These are phyloP conservation scores for Drosophila vallismaia DNA, from an alignment of 2,888 invertebrate genomes.

Conservation along the genomic window DNA sequence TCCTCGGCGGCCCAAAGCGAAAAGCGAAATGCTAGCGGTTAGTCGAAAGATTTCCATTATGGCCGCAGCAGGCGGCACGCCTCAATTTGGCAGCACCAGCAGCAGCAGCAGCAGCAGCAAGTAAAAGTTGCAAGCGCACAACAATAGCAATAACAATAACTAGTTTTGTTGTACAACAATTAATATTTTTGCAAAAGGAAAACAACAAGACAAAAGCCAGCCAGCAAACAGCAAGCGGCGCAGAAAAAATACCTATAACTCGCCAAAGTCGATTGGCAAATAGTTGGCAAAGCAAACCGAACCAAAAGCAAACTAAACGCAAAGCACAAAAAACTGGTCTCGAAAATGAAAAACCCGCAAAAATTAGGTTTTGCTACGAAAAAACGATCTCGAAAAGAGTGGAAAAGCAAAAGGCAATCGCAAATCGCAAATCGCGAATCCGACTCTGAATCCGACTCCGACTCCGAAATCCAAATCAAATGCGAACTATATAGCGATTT, in stretches of 20 bases:
- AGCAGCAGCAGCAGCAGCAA: slow-evolving; percentile 35
- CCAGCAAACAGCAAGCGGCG: slow-evolving; percentile 29
- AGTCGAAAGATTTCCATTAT: slow-evolving; percentile 62
- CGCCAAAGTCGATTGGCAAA: slow-evolving; percentile 69
- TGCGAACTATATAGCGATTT: slow-evolving; percentile 15
- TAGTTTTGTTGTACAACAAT: slow-evolving; percentile 65
- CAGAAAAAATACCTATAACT: slow-evolving; percentile 53
- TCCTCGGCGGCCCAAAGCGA: slow-evolving; percentile 52
- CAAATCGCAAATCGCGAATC: too few relatives aligned
- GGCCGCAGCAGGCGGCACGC: slow-evolving; percentile 67
- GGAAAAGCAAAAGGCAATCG: slow-evolving; percentile 51
- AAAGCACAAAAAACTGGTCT: slow-evolving; percentile 67
- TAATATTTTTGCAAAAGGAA: slow-evolving; percentile 67
- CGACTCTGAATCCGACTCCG: neutral
- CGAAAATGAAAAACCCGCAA: slow-evolving; percentile 66
- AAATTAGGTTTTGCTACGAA: slow-evolving; percentile 61
- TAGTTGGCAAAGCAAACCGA: slow-evolving; percentile 62
- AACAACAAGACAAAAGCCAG: slow-evolving; percentile 22
- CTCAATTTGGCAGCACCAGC: slow-evolving; percentile 61
- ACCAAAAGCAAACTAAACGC: neutral
- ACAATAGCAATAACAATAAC: slow-evolving; percentile 55
- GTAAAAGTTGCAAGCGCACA: slow-evolving; percentile 68
- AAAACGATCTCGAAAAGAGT: slow-evolving; percentile 49
- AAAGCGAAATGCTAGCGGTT: slow-evolving; percentile 21
- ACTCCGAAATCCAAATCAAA: slow-evolving; percentile 24